phyloP scores from a whole-genome alignment of 1,140 invertebrate species.

The Hirudo medicinalis region DNA sequence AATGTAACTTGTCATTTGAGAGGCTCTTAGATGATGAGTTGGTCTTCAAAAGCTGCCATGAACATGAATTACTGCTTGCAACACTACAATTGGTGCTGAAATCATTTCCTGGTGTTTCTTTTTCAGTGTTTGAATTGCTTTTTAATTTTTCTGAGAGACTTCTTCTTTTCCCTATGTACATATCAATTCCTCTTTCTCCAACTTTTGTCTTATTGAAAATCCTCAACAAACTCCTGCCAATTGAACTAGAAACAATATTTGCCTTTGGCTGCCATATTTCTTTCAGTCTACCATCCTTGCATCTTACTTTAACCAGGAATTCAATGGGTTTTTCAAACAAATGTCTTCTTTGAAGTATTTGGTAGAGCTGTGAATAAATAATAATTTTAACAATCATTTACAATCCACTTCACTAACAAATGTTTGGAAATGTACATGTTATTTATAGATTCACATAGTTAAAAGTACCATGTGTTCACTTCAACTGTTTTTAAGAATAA shows the following conservation, averaged over 20 bases:
- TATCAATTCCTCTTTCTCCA: conserved; percentile 11
- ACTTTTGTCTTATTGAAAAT: conserved; percentile 15
- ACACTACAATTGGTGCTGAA: too few species aligned
- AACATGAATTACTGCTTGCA: too few species aligned
- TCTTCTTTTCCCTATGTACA: conserved; percentile 14
- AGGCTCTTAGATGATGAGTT: not conserved
- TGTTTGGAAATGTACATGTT: too few species aligned
- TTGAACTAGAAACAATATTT: not conserved
- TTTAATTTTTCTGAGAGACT: not conserved
- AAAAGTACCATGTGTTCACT: too few species aligned
- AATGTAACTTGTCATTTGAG: not conserved
- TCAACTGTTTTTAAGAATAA: too few species aligned
- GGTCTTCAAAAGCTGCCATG: not conserved
- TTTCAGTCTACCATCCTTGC: not conserved
- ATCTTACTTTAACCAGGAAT: conserved; percentile 12
- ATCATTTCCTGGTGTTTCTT: not conserved
- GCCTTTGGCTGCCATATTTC: conserved; percentile 13
- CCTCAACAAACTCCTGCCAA: not conserved
- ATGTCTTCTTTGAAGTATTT: conserved; percentile 14
- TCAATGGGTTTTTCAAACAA: conserved; percentile 12
- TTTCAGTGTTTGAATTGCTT: not conserved
- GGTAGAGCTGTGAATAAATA: not conserved
- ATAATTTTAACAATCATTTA: too few species aligned
- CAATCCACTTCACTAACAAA: too few species aligned
- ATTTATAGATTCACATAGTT: too few species aligned